Evolutionary conservation across 2,797 vertebrate genomes (phyloP), one percentile per base, ranked within the genome.

Genomic region (Gorsachius magnificus): DNA sequence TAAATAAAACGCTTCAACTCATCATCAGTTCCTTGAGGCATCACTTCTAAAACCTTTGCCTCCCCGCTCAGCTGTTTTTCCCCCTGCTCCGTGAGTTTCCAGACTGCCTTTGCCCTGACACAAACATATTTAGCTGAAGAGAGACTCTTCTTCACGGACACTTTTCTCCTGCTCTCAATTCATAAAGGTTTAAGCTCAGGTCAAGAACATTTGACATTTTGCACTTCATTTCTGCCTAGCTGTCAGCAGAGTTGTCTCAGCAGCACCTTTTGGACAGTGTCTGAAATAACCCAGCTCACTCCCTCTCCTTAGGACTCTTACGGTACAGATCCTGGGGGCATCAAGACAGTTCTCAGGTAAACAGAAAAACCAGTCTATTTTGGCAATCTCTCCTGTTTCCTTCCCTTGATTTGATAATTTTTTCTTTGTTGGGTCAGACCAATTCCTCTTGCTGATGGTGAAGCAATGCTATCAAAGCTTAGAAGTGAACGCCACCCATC

Each of bases 121-220:
- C 60, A 90, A 89, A 74, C 46, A 51, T 35, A 78, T 66, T 92
- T 91, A 91, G 83, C 87, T 93, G 84, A 86, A 90, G 70, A 88
- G 80, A 29, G 81, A 57, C 70, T 93, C 48, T 83, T 76, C 53
- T 83, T 87, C 70, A 79, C 65, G 68, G 86, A 74, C 74, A 57
- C 48, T 91, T 33, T 50, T 53, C 58, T 65, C 84, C 74, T 82
- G 74, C 84, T 61, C 54, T 90, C 91, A 91, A 81, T 94, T 87
- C 93, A 31, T 83, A 83, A 93, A 91, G 83, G 86, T 70, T 95
- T 92, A 89, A 90, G 88, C 91, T 94, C 36, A 29, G 87, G 89
- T 95, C 87, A 93, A 90, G 87, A 75, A 80, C 78, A 36, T 94
- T 83, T 93, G 86, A 81, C 83, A 69, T 91, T 57, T 89, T 69